A percentile compares a stretch with the other conserved stretches of the same genome.
These are phyloP conservation scores for Tuberolachnus salignus DNA, from an alignment of 2,888 invertebrate genomes.

Conservation along the genomic window DNA sequence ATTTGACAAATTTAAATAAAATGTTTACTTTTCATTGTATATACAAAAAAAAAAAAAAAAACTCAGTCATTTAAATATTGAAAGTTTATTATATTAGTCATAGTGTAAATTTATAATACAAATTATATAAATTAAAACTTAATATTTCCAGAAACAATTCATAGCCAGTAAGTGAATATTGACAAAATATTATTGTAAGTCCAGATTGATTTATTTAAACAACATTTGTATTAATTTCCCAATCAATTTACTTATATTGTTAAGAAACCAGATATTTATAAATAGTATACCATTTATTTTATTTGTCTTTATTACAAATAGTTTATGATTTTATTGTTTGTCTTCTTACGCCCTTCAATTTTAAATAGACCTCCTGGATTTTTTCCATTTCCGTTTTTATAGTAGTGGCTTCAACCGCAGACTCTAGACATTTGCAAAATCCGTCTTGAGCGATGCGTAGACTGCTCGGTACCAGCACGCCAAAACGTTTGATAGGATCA, in stretches of 20 bases:
- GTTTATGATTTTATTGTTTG: neutral
- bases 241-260: too few species aligned
- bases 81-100: neutral
- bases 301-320: neutral
- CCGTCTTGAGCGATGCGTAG: constrained; percentile 76
- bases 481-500: constrained; percentile 86
- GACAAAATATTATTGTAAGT: too few species aligned
- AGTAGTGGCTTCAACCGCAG: constrained; percentile 73
- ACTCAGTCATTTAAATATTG: neutral
- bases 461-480: constrained; percentile 80
- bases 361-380: constrained; percentile 61
- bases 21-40: neutral
- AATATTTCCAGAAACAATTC: constrained; percentile 8
- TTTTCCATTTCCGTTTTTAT: constrained; percentile 69
- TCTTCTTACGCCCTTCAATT: constrained; percentile 55
- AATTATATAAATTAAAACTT: neutral
- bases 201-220: too few species aligned
- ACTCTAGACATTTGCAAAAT: constrained; percentile 74
- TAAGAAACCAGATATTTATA: neutral
- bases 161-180: neutral
- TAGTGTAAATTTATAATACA: neutral
- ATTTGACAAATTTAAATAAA: neutral
- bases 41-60: neutral
- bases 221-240: too few species aligned
- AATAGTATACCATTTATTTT: constrained; percentile 1